A percentile compares a stretch with the other conserved stretches of the same genome.
These are phyloP conservation scores for Amblyopsis hoosieri DNA, from an alignment of 2,797 vertebrate species.

Conservation along the genomic window DNA sequence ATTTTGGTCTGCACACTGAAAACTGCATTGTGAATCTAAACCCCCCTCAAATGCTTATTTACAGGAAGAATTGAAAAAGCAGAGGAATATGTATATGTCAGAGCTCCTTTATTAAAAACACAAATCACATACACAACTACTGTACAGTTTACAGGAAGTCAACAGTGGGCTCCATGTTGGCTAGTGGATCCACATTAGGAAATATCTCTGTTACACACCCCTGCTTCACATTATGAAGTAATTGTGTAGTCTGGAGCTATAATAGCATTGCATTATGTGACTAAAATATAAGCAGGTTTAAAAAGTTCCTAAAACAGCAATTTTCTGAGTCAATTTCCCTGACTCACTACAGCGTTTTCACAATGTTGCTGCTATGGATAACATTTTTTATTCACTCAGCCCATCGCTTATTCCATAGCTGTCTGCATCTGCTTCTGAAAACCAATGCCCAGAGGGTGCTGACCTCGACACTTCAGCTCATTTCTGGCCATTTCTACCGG, in stretches of 20 bases:
- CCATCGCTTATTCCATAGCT: slow-evolving; percentile 48
- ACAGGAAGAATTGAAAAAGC: slow-evolving; percentile 5
- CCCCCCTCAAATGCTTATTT: slow-evolving; percentile 6
- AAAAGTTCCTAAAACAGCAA: neutral
- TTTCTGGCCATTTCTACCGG: slow-evolving; percentile 53
- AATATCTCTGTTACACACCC: no score
- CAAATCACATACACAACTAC: slow-evolving; percentile 9
- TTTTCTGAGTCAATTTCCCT: neutral
- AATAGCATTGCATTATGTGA: neutral
- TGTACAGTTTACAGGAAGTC: slow-evolving; percentile 12
- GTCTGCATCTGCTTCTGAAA: slow-evolving; percentile 57
- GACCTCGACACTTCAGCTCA: slow-evolving; percentile 57
- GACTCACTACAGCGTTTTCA: slow-evolving; percentile 9
- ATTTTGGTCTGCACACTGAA: slow-evolving; percentile 16
- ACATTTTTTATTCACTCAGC: slow-evolving; percentile 53
- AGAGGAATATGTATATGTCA: slow-evolving; percentile 8
- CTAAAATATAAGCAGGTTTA: slow-evolving; percentile 3
- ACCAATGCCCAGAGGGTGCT: slow-evolving; percentile 61
- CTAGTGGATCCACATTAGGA: no score
- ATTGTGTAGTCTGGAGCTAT: neutral
- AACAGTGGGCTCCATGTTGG: neutral
- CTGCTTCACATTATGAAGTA: slow-evolving; percentile 17
- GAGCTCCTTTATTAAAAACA: slow-evolving; percentile 17
- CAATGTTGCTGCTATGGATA: slow-evolving; percentile 33
- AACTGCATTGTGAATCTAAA: slow-evolving; percentile 2